Conservation (phyloP, 1,140 invertebrate genomes). For the Chrysomallon squamiferum region DNA sequence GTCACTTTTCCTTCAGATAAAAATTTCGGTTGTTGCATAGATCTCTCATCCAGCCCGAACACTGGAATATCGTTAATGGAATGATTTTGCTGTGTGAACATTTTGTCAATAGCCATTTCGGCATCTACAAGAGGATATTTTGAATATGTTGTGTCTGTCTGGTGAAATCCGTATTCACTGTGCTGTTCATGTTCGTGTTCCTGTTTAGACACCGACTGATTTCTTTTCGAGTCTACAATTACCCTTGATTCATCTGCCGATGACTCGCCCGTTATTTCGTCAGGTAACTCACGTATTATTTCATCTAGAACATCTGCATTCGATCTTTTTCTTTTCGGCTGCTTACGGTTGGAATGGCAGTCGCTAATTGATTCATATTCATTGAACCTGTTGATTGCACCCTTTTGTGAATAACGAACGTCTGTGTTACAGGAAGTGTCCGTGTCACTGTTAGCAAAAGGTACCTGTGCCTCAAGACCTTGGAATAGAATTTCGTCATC, state of each 20-base stretch:
- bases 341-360: conserved; percentile 11
- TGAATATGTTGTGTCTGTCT: not conserved
- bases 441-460: conserved; percentile 27
- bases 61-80: conserved; percentile 16
- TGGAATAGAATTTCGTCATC: conserved; percentile 32
- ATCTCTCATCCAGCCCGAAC: conserved; percentile 25
- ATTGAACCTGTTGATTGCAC: not conserved
- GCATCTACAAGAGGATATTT: conserved; percentile 9
- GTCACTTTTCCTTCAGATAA: not conserved
- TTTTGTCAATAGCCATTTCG: conserved; percentile 39
- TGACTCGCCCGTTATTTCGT: not conserved
- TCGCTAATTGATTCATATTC: not conserved
- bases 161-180: too few relatives aligned
- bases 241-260: not conserved
- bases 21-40: conserved; percentile 9
- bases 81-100: conserved; percentile 26
- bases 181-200: not conserved
- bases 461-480: conserved; percentile 41
- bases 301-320: conserved; percentile 29
- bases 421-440: conserved; percentile 9
- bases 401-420: conserved; percentile 6
- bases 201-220: not conserved
- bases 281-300: conserved; percentile 19
- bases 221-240: not conserved
- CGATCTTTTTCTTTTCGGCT: conserved; percentile 17